These are phyloP conservation scores for Drosophila hamatofila DNA, from an alignment of 2,888 invertebrate genomes.

Conservation along the genomic window DNA sequence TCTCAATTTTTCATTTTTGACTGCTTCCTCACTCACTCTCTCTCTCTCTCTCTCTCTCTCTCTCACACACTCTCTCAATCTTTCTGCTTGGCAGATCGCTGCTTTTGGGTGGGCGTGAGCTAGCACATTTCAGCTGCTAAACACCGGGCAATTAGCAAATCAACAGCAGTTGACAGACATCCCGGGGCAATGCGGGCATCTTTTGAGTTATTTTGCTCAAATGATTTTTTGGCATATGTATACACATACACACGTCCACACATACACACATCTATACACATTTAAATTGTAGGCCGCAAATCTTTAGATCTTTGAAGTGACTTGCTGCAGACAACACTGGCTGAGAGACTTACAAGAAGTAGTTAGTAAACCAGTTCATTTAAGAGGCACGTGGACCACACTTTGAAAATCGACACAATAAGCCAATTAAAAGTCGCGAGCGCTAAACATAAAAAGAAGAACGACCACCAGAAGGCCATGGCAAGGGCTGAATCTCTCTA, in stretches of 20 bases:
- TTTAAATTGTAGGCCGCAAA: slow-evolving; percentile 20
- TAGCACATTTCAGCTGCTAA: slow-evolving; percentile 48
- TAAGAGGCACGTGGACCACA: slow-evolving; percentile 30
- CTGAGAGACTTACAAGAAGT: slow-evolving; percentile 18
- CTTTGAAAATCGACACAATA: slow-evolving; percentile 51
- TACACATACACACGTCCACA: slow-evolving; percentile 3
- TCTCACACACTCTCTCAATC: neutral
- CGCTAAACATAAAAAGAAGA: slow-evolving; percentile 27
- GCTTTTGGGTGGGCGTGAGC: slow-evolving; percentile 55
- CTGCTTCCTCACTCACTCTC: neutral
- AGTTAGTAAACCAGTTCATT: slow-evolving; percentile 42
- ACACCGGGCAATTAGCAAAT: slow-evolving; percentile 75
- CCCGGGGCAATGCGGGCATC: slow-evolving; percentile 20
- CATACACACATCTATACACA: neutral
- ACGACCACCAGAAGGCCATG: slow-evolving; percentile 22
- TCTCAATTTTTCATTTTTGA: slow-evolving; percentile 7
- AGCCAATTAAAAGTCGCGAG: slow-evolving; percentile 75
- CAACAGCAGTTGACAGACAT: slow-evolving; percentile 66
- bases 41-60: neutral
- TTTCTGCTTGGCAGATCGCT: slow-evolving; percentile 27
- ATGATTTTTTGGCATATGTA: slow-evolving; percentile 32
- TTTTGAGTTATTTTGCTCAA: slow-evolving; percentile 37
- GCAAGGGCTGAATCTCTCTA: neutral
- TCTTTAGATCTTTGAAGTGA: slow-evolving; percentile 34
- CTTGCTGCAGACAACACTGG: slow-evolving; percentile 16